phyloP scores from a whole-genome alignment of 2,113 vertebrate species.

The Tyto alba region DNA sequence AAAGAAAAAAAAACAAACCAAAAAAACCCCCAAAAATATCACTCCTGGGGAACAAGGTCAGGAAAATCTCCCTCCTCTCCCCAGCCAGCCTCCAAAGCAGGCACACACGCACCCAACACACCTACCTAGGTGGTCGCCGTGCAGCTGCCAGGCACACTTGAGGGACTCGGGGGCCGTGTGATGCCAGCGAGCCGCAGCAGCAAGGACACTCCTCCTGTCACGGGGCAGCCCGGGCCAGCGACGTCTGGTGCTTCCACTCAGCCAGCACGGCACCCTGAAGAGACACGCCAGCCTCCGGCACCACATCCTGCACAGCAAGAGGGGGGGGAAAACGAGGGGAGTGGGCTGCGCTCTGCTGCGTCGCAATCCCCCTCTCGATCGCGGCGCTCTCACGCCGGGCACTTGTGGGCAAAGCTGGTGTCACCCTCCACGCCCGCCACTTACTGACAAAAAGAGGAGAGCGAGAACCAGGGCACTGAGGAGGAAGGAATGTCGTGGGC shows the following conservation, averaged over 20 bases:
- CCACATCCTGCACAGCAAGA: conserved; percentile 64
- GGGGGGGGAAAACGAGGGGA: not conserved
- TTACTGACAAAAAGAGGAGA: not conserved
- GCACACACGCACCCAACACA: not conserved
- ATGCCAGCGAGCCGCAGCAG: not conserved
- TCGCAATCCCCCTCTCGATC: rapidly evolving
- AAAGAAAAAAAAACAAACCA: not conserved
- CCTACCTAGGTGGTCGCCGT: conserved; percentile 73
- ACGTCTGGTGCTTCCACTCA: not conserved
- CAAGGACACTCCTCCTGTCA: not conserved
- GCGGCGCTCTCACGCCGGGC: not conserved
- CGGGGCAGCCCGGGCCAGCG: not conserved
- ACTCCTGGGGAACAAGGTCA: not conserved
- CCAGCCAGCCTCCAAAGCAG: not conserved
- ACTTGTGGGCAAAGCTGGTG: not conserved
- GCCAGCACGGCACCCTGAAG: not conserved
- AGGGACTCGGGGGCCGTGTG: conserved; percentile 13
- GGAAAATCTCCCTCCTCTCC: not conserved
- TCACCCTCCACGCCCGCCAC: rapidly evolving
- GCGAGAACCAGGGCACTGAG: not conserved
- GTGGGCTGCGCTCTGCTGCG: rapidly evolving
- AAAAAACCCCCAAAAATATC: too few species aligned
- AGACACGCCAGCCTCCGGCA: conserved; percentile 26
- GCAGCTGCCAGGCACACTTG: conserved; percentile 68
- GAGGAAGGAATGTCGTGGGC: not conserved